phyloP scores from a whole-genome alignment of 1,140 invertebrate species.

The Calephelis virginiensis region DNA sequence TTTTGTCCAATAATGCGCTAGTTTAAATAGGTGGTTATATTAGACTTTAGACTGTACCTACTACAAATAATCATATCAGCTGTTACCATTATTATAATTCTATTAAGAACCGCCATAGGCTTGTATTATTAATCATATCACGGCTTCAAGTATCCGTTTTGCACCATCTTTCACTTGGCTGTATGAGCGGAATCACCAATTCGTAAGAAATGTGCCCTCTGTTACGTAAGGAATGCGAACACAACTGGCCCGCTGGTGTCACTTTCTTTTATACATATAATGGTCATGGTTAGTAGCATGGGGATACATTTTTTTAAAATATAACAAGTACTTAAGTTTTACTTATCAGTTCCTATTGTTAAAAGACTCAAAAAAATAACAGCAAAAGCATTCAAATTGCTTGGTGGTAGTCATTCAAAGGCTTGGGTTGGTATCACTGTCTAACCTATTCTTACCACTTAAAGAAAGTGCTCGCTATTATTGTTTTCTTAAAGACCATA shows the following conservation, averaged over 20 bases:
- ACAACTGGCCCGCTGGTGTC: slow-evolving; percentile 33
- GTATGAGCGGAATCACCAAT: slow-evolving; percentile 46
- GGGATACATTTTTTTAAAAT: neutral
- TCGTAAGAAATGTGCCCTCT: slow-evolving; percentile 47
- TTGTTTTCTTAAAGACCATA: too few species aligned
- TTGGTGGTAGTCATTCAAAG: too few species aligned
- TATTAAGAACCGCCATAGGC: slow-evolving; percentile 19
- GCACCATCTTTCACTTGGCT: slow-evolving; percentile 46
- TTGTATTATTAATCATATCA: slow-evolving; percentile 37
- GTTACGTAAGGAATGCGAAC: slow-evolving; percentile 53
- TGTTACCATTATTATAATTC: slow-evolving; percentile 29
- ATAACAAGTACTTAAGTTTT: neutral
- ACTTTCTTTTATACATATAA: slow-evolving; percentile 54
- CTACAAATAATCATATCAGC: slow-evolving; percentile 27
- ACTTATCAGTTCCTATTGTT: too few species aligned
- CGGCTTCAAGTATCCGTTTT: slow-evolving; percentile 43
- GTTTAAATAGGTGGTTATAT: too few species aligned
- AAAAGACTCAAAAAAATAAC: too few species aligned
- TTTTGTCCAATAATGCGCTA: too few species aligned
- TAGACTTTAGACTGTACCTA: neutral
- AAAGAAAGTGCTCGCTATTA: too few species aligned
- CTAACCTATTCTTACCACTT: too few species aligned
- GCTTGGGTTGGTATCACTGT: too few species aligned
- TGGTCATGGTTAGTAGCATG: slow-evolving; percentile 23
- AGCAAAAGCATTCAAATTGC: too few species aligned